These are phyloP conservation scores for Engraulis encrasicolus DNA, from an alignment of 2,113 vertebrate species.

Conservation along the genomic window DNA sequence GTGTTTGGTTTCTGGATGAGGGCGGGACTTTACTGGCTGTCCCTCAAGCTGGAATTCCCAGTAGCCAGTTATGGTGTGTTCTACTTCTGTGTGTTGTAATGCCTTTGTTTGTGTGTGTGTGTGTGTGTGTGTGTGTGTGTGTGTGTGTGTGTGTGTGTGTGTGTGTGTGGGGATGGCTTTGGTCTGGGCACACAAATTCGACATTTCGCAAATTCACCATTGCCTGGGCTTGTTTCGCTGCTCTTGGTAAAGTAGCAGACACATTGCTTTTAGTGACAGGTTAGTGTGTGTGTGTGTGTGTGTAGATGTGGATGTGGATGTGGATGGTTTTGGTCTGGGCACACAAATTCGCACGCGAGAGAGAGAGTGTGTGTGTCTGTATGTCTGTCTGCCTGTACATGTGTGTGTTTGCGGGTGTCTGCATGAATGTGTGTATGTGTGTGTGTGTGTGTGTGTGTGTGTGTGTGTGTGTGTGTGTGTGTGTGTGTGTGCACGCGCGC, in stretches of 20 bases:
- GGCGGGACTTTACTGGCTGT: slow-evolving; percentile 92
- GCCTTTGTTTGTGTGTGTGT: slow-evolving; percentile 24
- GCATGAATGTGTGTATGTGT: no score
- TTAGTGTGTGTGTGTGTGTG: slow-evolving; percentile 39
- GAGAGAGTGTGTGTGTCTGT: slow-evolving; percentile 19
- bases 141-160: slow-evolving; percentile 11
- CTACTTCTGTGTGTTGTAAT: background rate
- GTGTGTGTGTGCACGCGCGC: no score
- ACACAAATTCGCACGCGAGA: no score
- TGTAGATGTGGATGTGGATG: slow-evolving; percentile 93
- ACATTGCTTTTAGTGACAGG: no score
- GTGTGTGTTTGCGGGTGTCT: no score
- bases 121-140: background rate
- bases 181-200: no score
- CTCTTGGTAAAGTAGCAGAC: no score
- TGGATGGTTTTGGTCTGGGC: no score
- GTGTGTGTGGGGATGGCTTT: slow-evolving; percentile 16
- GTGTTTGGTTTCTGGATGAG: slow-evolving; percentile 94
- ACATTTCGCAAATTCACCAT: no score
- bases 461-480: no score
- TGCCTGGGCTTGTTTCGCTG: no score
- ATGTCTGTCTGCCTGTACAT: background rate
- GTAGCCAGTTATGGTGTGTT: slow-evolving; percentile 88
- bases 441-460: no score
- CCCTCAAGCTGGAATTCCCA: slow-evolving; percentile 83